phyloP scores from a whole-genome alignment of 2,797 vertebrate species.

The Petrocephalus sullivani region DNA sequence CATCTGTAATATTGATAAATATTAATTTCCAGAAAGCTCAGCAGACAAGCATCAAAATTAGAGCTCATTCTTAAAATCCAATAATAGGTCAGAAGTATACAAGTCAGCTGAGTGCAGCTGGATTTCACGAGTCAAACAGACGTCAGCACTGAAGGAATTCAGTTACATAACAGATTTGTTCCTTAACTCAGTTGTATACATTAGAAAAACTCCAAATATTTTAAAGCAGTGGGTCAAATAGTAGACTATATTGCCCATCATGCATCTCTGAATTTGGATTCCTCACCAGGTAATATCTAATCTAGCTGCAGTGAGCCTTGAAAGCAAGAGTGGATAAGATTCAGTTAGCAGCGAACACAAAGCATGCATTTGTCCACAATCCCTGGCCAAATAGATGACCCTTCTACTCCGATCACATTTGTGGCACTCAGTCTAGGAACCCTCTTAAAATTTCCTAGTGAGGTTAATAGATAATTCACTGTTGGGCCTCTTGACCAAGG shows the following conservation, averaged over 20 bases:
- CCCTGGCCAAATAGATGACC: background rate
- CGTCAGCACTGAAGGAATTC: background rate
- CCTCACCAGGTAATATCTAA: background rate
- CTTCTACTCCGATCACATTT: background rate
- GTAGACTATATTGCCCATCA: background rate
- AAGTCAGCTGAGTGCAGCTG: background rate
- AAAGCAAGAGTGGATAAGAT: background rate
- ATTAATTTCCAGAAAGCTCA: background rate
- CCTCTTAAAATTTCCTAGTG: background rate
- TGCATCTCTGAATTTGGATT: background rate
- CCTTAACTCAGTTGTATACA: background rate
- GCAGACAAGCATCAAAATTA: background rate
- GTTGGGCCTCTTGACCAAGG: background rate
- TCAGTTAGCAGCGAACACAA: background rate
- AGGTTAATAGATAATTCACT: background rate
- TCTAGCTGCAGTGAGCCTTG: background rate
- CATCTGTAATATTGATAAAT: background rate
- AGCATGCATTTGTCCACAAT: background rate
- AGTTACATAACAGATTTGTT: background rate
- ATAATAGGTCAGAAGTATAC: background rate
- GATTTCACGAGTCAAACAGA: background rate
- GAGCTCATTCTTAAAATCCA: background rate
- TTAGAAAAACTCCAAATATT: background rate
- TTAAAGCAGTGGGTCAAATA: background rate
- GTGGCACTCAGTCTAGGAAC: background rate